Evolutionary conservation across 2,113 vertebrate species (phyloP), one percentile per base, ranked within the genome.

Genomic region (Tragulus kanchil): DNA sequence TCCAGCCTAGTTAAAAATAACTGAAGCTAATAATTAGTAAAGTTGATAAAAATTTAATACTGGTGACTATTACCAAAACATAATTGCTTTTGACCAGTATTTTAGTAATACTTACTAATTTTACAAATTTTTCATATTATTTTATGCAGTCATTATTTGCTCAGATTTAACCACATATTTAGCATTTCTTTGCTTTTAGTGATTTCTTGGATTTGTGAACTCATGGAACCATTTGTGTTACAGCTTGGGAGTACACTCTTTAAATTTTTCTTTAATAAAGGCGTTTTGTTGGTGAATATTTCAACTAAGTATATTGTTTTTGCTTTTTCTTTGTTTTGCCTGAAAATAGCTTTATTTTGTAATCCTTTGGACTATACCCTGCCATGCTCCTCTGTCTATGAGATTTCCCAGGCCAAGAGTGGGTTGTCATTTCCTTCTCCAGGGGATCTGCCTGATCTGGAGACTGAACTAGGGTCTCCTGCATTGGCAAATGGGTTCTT

Each of bases 31-130:
- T 71, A 85, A 67, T 79, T 71, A 94, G 21, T 0, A 16, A 92
- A 62, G 79, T 36, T 79, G 86, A 15, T 61, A 50, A 79, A 75
- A 28, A 6, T 94, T 95, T 25, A 59, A 61, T 91, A 45, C 67
- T 75, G 62, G 16, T 56, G 14, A 79, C 50, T 64, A 8, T 56
- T 56, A 89, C 58, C 36, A 17, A 89, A 59, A 92, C 52, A 4
- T 83, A 52, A 82, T 92, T 67, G 14, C 65, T 82, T 0, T 94
- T 87, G 17, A 67, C 14, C 42, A 83, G 21, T 91, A 52, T 85
- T 85, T 87, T 91, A 94, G 58, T 71, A 85, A 50, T 89, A 14
- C 58, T 93, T 85, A 64, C 62, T 65, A 59, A 59, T 69, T 36
- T 15, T 26, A 36, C 62, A 62, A 64, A 84, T 83, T 85, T 77